Conservation (phyloP, 2,113 vertebrate genomes). For the Periophthalmodon schlosseri region DNA sequence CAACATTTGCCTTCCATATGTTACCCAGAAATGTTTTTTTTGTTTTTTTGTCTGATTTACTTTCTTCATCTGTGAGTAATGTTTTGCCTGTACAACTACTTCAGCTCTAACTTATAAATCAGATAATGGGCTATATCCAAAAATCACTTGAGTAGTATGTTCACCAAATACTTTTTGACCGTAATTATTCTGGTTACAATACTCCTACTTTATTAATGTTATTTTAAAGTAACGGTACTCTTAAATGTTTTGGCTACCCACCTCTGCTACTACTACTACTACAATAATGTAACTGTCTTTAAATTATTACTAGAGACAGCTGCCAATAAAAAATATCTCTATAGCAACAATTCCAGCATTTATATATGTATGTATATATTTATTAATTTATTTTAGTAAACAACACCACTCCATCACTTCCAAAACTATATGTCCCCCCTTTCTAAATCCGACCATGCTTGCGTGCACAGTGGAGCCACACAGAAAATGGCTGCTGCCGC, state of each 20-base stretch:
- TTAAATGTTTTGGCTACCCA: too few relatives aligned
- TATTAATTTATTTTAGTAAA: neutral
- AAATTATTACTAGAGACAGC: neutral
- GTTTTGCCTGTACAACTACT: neutral
- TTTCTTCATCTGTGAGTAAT: neutral
- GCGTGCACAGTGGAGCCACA: conserved; percentile 53
- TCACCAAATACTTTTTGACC: too few relatives aligned
- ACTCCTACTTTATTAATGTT: neutral
- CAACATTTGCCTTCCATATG: too few relatives aligned
- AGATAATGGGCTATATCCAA: neutral
- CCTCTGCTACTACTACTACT: too few relatives aligned
- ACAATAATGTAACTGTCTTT: too few relatives aligned
- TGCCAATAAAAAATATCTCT: neutral
- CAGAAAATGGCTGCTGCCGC: conserved; percentile 33
- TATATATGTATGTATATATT: neutral
- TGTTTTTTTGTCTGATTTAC: neutral
- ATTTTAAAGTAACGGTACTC: neutral
- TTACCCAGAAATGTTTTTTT: neutral
- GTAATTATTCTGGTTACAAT: neutral
- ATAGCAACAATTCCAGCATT: neutral
- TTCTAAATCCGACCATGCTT: neutral
- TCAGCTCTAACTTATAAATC: neutral
- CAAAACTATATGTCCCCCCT: neutral
- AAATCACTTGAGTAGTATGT: neutral
- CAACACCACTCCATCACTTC: neutral